phyloP scores from a whole-genome alignment of 1,140 invertebrate genomes.

The Patella vulgata region DNA sequence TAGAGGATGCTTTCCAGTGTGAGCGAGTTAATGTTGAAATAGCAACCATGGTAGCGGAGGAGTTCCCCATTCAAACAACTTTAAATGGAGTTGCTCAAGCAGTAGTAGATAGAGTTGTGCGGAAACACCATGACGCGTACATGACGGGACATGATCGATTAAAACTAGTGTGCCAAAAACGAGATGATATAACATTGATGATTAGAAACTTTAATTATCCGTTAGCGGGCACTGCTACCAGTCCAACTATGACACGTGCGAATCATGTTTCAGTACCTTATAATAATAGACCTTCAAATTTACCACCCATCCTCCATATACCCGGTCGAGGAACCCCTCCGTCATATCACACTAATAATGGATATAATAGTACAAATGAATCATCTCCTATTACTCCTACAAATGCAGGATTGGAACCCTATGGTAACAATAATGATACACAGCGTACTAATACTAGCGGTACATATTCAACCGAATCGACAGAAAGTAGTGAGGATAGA shows the following conservation, averaged over 20 bases:
- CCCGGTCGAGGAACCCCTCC: constrained; percentile 5
- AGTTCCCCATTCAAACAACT: constrained; percentile 84
- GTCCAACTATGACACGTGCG: constrained; percentile 7
- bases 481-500: constrained; percentile 55
- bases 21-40: constrained; percentile 61
- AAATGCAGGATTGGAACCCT: constrained; percentile 18
- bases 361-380: constrained; percentile 36
- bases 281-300: constrained; percentile 14
- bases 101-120: constrained; percentile 85
- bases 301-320: constrained; percentile 21
- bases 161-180: constrained; percentile 66
- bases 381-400: constrained; percentile 29
- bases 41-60: constrained; percentile 62
- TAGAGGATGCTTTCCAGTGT: constrained; percentile 82
- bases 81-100: constrained; percentile 86
- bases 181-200: constrained; percentile 85
- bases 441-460: constrained; percentile 48
- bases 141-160: constrained; percentile 65
- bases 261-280: constrained; percentile 37
- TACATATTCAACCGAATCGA: constrained; percentile 48
- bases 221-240: constrained; percentile 69
- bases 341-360: constrained; percentile 42
- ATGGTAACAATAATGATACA: constrained; percentile 21
- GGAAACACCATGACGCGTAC: constrained; percentile 84
- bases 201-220: constrained; percentile 89